A percentile compares a stretch with the other conserved stretches of the same genome.
Conservation (phyloP, 1,140 invertebrate genomes). For the Drosophila sechellia region DNA sequence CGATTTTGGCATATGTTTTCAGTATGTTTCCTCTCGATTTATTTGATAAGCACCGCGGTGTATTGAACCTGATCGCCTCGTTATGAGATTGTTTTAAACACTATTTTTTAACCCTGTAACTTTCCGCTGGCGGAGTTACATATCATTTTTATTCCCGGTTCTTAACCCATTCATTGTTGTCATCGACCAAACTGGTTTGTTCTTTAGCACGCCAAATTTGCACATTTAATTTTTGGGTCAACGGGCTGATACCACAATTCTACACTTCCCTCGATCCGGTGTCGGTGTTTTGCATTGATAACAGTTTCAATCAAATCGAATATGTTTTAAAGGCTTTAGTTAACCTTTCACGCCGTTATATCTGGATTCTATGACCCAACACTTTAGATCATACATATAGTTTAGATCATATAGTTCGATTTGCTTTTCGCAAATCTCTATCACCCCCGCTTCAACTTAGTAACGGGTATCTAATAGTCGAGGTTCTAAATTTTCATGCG, state of each 20-base stretch:
- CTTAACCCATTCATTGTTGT: constrained; percentile 9
- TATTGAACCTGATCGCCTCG: constrained; percentile 21
- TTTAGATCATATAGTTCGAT: too few relatives aligned
- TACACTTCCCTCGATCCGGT: background rate
- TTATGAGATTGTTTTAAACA: background rate
- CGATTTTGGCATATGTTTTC: constrained; percentile 19
- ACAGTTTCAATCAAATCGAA: background rate
- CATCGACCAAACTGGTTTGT: constrained; percentile 7
- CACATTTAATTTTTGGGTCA: background rate
- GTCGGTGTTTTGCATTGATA: constrained; percentile 14
- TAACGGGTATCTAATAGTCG: too few relatives aligned
- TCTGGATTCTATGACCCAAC: too few relatives aligned
- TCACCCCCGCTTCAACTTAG: too few relatives aligned
- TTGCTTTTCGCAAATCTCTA: too few relatives aligned
- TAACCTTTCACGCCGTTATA: too few relatives aligned
- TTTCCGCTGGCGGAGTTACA: constrained; percentile 11
- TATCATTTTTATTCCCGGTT: constrained; percentile 2
- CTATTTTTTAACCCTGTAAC: constrained; percentile 10
- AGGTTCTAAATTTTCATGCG: too few relatives aligned
- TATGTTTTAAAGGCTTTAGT: too few relatives aligned
- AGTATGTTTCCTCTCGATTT: background rate
- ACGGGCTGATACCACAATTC: background rate
- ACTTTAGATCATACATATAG: too few relatives aligned
- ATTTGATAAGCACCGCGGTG: constrained; percentile 17
- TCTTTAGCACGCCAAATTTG: constrained; percentile 12